phyloP scores from a whole-genome alignment of 1,140 invertebrate genomes.

The Conus betulinus region DNA sequence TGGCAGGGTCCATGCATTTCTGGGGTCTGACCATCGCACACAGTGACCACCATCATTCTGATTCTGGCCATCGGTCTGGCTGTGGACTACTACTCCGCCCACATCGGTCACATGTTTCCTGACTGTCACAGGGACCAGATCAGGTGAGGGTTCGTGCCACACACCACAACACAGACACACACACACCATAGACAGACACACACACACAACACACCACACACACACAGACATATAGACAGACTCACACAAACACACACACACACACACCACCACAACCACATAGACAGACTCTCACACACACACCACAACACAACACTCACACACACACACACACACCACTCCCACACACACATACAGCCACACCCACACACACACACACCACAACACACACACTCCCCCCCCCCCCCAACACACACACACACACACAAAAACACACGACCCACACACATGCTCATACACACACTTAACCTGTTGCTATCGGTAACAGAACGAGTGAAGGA shows the following conservation, averaged over 20 bases:
- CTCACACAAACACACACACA: background rate
- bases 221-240: background rate
- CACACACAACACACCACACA: background rate
- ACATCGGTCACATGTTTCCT: conserved; percentile 90
- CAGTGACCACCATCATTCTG: conserved; percentile 88
- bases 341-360: background rate
- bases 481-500: conserved; percentile 79
- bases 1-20: conserved; percentile 88
- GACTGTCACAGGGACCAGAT: conserved; percentile 78
- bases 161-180: background rate
- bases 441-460: background rate
- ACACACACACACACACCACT: background rate
- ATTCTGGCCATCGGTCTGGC: conserved; percentile 91
- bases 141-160: conserved; percentile 65
- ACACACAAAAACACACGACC: background rate
- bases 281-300: background rate
- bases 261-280: too few relatives aligned
- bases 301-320: background rate
- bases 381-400: background rate
- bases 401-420: background rate
- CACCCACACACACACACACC: too few relatives aligned
- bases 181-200: background rate
- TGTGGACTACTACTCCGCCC: conserved; percentile 90
- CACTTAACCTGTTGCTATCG: background rate
- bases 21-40: conserved; percentile 90